phyloP scores from a whole-genome alignment of 35 echinoderm and acorn worm genomes.

The Diadema setosum region DNA sequence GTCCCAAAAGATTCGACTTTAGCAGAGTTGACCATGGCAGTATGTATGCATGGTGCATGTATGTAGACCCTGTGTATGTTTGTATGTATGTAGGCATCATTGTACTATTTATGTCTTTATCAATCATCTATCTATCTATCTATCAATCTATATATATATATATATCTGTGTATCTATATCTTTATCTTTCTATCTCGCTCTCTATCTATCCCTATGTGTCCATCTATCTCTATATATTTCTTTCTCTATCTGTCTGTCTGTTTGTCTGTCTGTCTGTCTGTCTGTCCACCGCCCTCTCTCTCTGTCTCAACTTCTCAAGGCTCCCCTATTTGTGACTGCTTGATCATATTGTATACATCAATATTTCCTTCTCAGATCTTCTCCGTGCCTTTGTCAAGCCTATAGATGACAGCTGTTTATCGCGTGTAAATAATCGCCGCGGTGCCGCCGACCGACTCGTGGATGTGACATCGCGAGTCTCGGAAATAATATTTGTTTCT shows the following conservation, averaged over 20 bases:
- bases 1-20: too few species aligned
- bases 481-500: not conserved
- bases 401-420: not conserved
- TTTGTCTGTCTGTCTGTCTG: not conserved
- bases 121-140: too few species aligned
- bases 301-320: not conserved
- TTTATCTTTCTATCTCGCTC: too few species aligned
- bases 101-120: too few species aligned
- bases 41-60: too few species aligned
- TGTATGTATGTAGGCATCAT: too few species aligned
- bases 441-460: not conserved
- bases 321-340: not conserved
- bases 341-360: too few species aligned
- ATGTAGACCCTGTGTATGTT: too few species aligned
- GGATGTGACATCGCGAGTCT: not conserved
- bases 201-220: not conserved
- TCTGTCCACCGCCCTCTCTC: not conserved
- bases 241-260: not conserved
- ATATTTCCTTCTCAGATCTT: not conserved
- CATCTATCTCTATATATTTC: not conserved
- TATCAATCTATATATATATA: too few species aligned
- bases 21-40: too few species aligned
- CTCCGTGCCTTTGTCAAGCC: not conserved
- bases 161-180: too few species aligned
- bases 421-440: not conserved